These are phyloP conservation scores for Artemisiospiza belli DNA, from an alignment of 2,113 vertebrate genomes.

Conservation along the genomic window DNA sequence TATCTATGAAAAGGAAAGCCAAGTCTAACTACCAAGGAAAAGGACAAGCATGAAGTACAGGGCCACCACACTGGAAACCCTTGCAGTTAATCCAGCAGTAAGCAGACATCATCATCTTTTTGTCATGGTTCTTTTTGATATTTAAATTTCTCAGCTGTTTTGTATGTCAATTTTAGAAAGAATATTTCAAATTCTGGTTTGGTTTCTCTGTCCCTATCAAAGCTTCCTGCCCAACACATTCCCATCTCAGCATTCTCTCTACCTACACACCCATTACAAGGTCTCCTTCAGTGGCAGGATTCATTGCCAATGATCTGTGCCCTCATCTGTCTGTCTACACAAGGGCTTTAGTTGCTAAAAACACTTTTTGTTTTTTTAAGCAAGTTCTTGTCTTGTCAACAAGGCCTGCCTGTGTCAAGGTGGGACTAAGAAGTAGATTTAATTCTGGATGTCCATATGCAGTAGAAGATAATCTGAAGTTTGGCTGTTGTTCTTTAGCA, in stretches of 20 bases:
- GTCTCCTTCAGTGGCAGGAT: neutral
- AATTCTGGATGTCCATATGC: neutral
- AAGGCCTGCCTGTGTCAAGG: neutral
- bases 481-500: neutral
- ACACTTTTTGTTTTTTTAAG: neutral
- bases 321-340: neutral
- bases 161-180: neutral
- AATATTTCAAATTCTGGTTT: neutral
- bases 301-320: neutral
- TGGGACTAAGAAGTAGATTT: neutral
- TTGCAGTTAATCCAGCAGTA: neutral
- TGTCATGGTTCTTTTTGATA: neutral
- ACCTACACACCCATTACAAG: neutral
- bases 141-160: neutral
- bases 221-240: neutral
- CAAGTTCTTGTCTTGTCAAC: neutral
- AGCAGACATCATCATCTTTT: neutral
- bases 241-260: neutral
- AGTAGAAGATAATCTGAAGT: neutral
- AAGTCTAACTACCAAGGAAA: neutral
- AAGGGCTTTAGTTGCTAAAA: neutral
- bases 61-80: neutral
- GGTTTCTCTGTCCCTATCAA: neutral
- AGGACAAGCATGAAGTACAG: neutral
- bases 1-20: neutral